Conservation (phyloP, 2,113 vertebrate genomes). For the Chrysemys picta region DNA sequence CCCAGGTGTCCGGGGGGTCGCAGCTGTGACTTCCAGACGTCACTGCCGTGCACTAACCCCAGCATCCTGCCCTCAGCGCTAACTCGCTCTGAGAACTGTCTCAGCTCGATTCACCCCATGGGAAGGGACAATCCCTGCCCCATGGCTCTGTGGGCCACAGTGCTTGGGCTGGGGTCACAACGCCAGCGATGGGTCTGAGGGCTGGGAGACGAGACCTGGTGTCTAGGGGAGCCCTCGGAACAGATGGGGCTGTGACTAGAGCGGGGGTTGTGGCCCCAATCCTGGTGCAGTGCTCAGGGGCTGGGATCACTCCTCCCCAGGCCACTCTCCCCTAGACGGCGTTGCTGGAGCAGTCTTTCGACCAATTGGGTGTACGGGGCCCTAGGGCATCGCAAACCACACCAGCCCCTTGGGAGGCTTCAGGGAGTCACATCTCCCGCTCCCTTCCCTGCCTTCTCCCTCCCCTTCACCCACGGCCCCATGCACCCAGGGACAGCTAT, state of each 20-base stretch:
- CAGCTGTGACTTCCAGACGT: background rate
- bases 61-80: too few relatives aligned
- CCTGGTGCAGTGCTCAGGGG: background rate
- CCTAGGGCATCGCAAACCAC: background rate
- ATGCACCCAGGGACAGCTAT: background rate
- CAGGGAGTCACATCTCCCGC: too few relatives aligned
- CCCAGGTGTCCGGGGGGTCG: background rate
- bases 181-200: too few relatives aligned
- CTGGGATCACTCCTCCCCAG: background rate
- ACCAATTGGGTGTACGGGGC: background rate
- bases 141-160: too few relatives aligned
- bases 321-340: background rate
- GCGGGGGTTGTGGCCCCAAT: background rate
- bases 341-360: too few relatives aligned
- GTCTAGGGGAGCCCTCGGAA: background rate
- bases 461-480: background rate
- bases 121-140: too few relatives aligned
- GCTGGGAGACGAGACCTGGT: too few relatives aligned
- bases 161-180: too few relatives aligned
- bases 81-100: background rate
- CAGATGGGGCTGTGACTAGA: background rate
- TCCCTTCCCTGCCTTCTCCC: background rate
- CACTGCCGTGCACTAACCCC: too few relatives aligned
- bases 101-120: background rate
- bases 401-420: background rate